Evolutionary conservation across 2,888 invertebrate genomes (phyloP).

Genomic region (Sinotaia quadrata): DNA sequence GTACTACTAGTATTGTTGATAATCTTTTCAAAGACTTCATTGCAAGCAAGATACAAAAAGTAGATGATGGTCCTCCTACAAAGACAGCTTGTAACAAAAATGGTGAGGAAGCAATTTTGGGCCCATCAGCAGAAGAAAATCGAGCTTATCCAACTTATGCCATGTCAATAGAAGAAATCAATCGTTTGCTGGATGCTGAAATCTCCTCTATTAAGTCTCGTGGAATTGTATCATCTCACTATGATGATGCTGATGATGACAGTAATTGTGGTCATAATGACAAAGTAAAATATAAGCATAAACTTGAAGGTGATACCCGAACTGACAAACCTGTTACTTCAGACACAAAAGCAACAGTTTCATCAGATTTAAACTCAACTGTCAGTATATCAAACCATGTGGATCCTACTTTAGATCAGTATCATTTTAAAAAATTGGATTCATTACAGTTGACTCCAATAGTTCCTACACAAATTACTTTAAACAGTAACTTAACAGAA

Average conservation of each 20-base stretch:
- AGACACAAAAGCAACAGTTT: too few relatives aligned
- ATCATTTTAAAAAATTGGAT: too few relatives aligned
- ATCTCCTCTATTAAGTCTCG: constrained; percentile 42
- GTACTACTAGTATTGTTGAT: constrained; percentile 52
- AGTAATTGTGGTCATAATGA: too few relatives aligned
- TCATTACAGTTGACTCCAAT: too few relatives aligned
- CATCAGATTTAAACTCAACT: too few relatives aligned
- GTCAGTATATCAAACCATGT: too few relatives aligned
- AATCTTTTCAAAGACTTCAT: constrained; percentile 62
- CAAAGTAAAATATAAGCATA: too few relatives aligned
- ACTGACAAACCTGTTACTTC: too few relatives aligned
- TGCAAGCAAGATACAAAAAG: constrained; percentile 51
- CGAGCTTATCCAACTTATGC: constrained; percentile 25
- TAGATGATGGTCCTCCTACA: constrained; percentile 30
- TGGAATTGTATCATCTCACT: background rate
- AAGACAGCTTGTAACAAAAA: constrained; percentile 1
- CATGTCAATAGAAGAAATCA: constrained; percentile 56
- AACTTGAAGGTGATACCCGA: too few relatives aligned
- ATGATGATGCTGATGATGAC: background rate
- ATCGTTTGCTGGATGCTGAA: constrained; percentile 55
- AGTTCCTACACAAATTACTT: too few relatives aligned
- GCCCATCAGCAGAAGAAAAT: background rate
- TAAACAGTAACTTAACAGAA: too few relatives aligned
- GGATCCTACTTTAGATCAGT: too few relatives aligned
- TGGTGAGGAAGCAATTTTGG: background rate